Percentiles rank a stretch among this genome's conserved stretches.
Conservation (phyloP, 2,797 vertebrate species). For the Acanthornis magna region DNA sequence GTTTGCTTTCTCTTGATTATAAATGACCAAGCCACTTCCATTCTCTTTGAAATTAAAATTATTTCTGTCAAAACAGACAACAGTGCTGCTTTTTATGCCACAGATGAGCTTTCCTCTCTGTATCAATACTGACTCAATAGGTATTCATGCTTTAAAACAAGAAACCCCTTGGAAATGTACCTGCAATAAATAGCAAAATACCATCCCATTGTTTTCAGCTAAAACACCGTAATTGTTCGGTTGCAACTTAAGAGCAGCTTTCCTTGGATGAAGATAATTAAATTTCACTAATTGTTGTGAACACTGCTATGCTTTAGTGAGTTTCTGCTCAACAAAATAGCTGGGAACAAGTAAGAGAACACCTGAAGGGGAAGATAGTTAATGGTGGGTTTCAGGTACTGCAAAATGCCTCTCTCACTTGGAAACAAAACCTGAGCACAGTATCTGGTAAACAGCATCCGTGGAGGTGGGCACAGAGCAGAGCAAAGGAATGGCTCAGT, state of each 20-base stretch:
- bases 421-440: conserved; percentile 35
- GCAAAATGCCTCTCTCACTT: conserved; percentile 17
- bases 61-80: conserved; percentile 55
- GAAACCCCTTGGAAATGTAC: conserved; percentile 10
- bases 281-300: conserved; percentile 51
- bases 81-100: conserved; percentile 54
- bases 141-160: conserved; percentile 30
- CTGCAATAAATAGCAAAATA: conserved; percentile 29
- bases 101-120: conserved; percentile 6
- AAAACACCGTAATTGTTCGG: conserved; percentile 58
- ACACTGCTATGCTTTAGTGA: conserved; percentile 51
- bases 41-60: conserved; percentile 56
- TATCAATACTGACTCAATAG: conserved; percentile 4
- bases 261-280: conserved; percentile 57
- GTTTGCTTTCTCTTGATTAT: neutral
- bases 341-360: conserved; percentile 35
- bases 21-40: conserved; percentile 18
- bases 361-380: conserved; percentile 21
- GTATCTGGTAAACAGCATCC: conserved; percentile 1
- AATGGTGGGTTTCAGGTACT: conserved; percentile 35
- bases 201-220: conserved; percentile 37
- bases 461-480: neutral
- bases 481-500: conserved; percentile 28
- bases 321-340: conserved; percentile 41
- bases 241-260: conserved; percentile 48